Evolutionary conservation across 2,113 vertebrate genomes (phyloP), one percentile per base, ranked within the genome.

Genomic region (Dicerorhinus sumatrensis): DNA sequence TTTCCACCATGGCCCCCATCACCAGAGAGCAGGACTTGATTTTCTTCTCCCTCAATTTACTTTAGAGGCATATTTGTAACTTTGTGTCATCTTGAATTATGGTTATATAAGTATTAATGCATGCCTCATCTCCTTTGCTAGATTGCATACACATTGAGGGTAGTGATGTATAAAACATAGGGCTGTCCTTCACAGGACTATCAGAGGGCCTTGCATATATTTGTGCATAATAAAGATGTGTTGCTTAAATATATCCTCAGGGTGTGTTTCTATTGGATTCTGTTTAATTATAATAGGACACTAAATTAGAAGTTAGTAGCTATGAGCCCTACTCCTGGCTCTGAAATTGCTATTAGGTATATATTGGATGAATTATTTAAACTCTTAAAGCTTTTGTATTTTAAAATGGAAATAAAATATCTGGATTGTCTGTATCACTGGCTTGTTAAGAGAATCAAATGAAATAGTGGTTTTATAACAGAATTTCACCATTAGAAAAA

Each of bases 351-450:
- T 82, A 25, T 88, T 83, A 51, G 2, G 3, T 69, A 79, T 51
- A 70, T 67, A 33, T 27, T 72, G 14, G 36, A 60, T 76, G 10
- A 56, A 36, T 73, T 70, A 69, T 65, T 94, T 69, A 80, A 73
- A 79, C 2, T 85, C 27, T 51, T 89, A 58, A 91, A 95, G 14
- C 7, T 36, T 77, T 92, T 63, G 0, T 62, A 73, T 87, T 76
- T 92, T 80, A 93, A 96, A 85, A 60, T 81, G 11, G 16, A 16
- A 80, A 89, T 46, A 77, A 93, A 73, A 62, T 79, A 65, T 46
- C 0, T 75, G 11, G 6, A 56, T 8, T 86, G 8, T 60, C 3
- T 39, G 5, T 75, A 29, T 81, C 33, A 91, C 8, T 85, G 3
- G 3, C 42, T 89, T 70, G 8, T 56, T 79, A 25, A 89, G 23